phyloP scores from a whole-genome alignment of 2,888 invertebrate species.

The Bellardia bayeri region DNA sequence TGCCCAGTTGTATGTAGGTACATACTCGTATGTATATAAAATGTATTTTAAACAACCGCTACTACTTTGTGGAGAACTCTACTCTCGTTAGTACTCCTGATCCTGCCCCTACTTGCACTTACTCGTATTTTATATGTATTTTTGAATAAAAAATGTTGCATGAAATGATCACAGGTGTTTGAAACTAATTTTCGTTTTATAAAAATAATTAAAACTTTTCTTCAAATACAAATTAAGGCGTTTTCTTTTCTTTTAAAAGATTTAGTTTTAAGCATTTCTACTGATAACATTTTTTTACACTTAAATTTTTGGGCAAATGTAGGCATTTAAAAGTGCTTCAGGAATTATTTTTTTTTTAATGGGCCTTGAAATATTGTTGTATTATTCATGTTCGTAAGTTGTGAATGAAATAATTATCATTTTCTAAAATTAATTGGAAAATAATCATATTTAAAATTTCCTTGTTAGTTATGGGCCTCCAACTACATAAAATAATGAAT shows the following conservation, averaged over 20 bases:
- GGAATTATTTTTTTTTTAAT: no score
- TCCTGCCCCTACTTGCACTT: neutral
- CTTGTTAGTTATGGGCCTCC: no score
- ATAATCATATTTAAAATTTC: no score
- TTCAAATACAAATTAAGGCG: conserved; percentile 13
- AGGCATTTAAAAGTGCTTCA: no score
- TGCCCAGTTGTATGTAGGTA: conserved; percentile 9
- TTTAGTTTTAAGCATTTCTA: neutral
- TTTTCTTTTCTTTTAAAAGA: conserved; percentile 10
- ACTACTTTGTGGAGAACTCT: neutral
- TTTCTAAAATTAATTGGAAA: no score
- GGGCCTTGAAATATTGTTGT: no score
- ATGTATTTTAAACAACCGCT: no score
- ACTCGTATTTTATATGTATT: neutral
- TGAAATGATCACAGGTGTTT: conserved; percentile 32
- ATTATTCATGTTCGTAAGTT: no score
- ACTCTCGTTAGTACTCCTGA: neutral
- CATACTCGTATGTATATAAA: neutral
- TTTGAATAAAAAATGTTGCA: neutral
- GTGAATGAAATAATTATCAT: no score
- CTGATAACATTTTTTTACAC: no score
- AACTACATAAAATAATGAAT: no score
- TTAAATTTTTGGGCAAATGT: no score
- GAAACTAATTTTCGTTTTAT: conserved; percentile 14
- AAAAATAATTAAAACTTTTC: neutral